Evolutionary conservation across 2,888 invertebrate species (phyloP).

Genomic region (Dolichomitus sp.): DNA sequence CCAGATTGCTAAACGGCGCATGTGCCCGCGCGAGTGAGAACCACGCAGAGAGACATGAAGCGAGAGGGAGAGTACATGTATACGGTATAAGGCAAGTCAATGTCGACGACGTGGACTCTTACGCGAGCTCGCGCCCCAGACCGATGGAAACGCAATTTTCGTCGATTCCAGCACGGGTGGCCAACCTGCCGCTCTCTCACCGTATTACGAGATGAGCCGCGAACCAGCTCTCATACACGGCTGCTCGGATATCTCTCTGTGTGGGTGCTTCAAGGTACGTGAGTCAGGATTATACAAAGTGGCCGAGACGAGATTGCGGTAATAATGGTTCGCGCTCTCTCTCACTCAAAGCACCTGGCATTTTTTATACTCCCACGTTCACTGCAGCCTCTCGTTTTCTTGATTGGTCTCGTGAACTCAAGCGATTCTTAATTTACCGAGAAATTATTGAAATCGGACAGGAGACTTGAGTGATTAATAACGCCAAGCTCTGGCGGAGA

Average conservation of each 20-base stretch:
- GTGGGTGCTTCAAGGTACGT: constrained; percentile 9
- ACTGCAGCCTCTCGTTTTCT: background rate
- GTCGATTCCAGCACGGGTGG: constrained; percentile 64
- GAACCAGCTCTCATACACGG: constrained; percentile 49
- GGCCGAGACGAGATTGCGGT: constrained; percentile 68
- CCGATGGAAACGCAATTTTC: constrained; percentile 70
- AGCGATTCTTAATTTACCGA: constrained; percentile 55
- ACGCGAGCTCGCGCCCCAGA: constrained; percentile 36
- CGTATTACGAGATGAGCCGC: constrained; percentile 56
- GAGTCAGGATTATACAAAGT: constrained; percentile 64
- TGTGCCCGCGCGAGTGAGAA: constrained; percentile 67
- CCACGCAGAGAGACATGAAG: background rate
- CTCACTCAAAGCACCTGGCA: constrained; percentile 59
- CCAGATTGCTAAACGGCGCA: constrained; percentile 80
- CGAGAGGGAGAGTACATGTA: background rate
- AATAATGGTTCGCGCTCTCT: constrained; percentile 65
- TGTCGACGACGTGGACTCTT: constrained; percentile 19
- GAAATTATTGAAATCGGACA: constrained; percentile 48
- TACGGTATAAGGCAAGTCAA: background rate
- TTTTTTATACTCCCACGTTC: constrained; percentile 52
- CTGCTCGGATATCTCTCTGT: constrained; percentile 2
- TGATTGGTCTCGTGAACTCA: constrained; percentile 52
- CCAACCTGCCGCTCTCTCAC: constrained; percentile 18
- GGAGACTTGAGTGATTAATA: constrained; percentile 51
- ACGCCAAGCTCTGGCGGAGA: background rate